A percentile compares a stretch with the other conserved stretches of the same genome.
Conservation (phyloP, 2,888 invertebrate species). For the Odontomyia ornata region DNA sequence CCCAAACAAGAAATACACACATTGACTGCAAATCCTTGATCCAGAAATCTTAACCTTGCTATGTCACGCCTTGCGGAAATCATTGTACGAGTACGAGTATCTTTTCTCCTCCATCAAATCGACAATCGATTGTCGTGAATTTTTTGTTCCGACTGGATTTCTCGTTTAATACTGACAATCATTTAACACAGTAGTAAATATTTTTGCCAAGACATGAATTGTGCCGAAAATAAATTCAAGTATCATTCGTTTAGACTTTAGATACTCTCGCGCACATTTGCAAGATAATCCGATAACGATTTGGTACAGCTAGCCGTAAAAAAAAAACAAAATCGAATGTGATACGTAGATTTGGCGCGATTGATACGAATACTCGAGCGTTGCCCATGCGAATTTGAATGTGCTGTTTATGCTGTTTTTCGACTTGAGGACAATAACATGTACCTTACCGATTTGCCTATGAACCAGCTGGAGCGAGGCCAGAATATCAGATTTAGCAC, state of each 20-base stretch:
- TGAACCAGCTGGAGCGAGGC: constrained; percentile 33
- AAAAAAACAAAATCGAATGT: background rate
- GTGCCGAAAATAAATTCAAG: background rate
- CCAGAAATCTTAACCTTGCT: constrained; percentile 36
- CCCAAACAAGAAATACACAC: background rate
- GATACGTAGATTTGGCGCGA: no score
- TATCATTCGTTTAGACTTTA: background rate
- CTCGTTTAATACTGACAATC: background rate
- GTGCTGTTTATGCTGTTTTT: background rate
- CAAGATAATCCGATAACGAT: constrained; percentile 3
- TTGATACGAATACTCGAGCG: background rate
- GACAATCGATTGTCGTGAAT: background rate
- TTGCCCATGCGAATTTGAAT: background rate
- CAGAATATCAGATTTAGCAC: constrained; percentile 18
- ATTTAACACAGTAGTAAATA: background rate
- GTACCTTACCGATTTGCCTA: constrained; percentile 18
- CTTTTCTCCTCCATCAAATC: no score
- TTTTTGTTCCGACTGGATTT: background rate
- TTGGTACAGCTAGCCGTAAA: background rate
- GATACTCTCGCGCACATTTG: background rate
- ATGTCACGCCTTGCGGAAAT: constrained; percentile 41
- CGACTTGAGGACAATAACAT: background rate
- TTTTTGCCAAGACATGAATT: background rate
- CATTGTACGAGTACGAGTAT: background rate
- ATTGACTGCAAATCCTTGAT: constrained; percentile 30